Conservation (phyloP, 1,140 invertebrate genomes). For the Pararge aegeria region DNA sequence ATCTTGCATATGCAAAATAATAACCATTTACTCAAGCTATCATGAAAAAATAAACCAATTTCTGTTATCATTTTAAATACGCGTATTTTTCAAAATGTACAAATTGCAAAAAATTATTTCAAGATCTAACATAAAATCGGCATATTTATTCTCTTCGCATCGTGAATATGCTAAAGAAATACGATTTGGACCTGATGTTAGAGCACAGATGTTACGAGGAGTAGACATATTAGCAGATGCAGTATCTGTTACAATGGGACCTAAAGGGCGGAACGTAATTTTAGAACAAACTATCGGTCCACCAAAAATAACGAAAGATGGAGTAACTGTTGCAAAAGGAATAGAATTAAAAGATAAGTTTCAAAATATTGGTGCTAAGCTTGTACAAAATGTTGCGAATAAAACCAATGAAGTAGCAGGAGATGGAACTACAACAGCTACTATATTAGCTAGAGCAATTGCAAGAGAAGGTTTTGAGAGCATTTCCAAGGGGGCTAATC, state of each 20-base stretch:
- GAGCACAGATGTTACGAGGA: conserved; percentile 97
- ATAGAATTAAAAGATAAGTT: conserved; percentile 99
- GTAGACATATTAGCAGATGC: conserved; percentile 99
- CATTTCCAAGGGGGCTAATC: conserved; percentile 99
- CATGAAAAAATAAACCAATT: neutral
- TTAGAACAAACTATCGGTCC: conserved; percentile 99
- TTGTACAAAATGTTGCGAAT: conserved; percentile 99
- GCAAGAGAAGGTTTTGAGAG: conserved; percentile 99
- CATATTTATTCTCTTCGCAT: neutral
- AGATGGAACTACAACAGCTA: conserved; percentile 99
- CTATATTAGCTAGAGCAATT: conserved; percentile 97
- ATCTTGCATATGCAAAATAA: neutral
- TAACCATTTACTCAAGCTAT: neutral
- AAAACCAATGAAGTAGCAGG: conserved; percentile 99
- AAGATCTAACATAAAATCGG: conserved; percentile 13
- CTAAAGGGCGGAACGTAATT: conserved; percentile 99
- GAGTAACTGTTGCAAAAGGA: conserved; percentile 99
- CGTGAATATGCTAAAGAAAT: conserved; percentile 95
- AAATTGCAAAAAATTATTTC: conserved; percentile 12
- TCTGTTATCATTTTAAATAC: neutral
- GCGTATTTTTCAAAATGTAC: conserved; percentile 86
- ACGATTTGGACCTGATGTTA: conserved; percentile 97
- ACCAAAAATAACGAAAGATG: conserved; percentile 99
- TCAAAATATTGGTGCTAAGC: conserved; percentile 99
- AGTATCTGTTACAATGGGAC: conserved; percentile 99